Percentiles rank a stretch among this genome's conserved stretches.
phyloP scores from a whole-genome alignment of 2,113 vertebrate genomes.

The Nanorana parkeri region DNA sequence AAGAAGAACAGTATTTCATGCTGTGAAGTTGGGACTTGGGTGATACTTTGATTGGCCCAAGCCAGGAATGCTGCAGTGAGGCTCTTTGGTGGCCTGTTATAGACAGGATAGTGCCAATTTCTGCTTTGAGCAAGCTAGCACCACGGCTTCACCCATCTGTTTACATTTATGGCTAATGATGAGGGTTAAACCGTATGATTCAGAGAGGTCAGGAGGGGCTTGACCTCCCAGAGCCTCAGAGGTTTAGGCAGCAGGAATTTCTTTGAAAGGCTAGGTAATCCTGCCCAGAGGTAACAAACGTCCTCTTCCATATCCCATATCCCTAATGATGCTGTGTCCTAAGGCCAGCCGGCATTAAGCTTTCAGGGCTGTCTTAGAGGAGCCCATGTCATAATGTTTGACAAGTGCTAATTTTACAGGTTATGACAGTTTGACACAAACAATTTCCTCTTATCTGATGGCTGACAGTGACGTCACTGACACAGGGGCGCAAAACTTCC shows the following conservation, averaged over 20 bases:
- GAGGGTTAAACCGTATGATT: conserved; percentile 36
- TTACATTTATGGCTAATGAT: conserved; percentile 51
- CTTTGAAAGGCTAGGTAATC: conserved; percentile 49
- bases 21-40: not conserved
- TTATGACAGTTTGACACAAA: conserved; percentile 34
- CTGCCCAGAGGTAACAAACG: conserved; percentile 30
- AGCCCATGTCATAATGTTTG: conserved; percentile 18
- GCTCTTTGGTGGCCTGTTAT: not conserved
- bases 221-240: conserved; percentile 1
- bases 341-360: not conserved
- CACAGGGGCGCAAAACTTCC: not conserved
- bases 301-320: conserved; percentile 22
- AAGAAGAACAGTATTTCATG: not conserved
- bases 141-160: conserved; percentile 35
- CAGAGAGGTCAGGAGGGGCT: conserved; percentile 16
- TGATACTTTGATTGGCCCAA: not conserved
- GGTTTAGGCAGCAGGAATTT: conserved; percentile 37
- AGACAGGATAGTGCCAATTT: not conserved
- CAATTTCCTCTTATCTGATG: not conserved
- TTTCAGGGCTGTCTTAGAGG: not conserved
- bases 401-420: conserved; percentile 27
- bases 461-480: not conserved
- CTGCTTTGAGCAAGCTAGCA: not conserved
- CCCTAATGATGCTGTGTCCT: conserved; percentile 23
- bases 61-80: not conserved